Percentiles rank a stretch among this genome's conserved stretches.
Evolutionary conservation across 2,888 invertebrate species (phyloP).

Genomic region (Acronicta psi): DNA sequence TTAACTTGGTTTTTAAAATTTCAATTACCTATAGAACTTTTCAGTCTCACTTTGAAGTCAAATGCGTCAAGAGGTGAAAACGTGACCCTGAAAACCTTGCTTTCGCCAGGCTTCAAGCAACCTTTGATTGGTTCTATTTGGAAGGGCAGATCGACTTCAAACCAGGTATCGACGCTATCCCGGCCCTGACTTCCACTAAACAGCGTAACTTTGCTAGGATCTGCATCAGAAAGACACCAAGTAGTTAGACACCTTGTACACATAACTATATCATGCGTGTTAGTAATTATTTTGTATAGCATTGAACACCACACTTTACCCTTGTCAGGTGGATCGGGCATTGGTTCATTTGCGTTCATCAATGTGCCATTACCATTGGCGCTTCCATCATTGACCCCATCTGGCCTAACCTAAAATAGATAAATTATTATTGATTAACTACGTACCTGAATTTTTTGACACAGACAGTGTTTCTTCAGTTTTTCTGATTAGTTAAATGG

Average conservation of each 20-base stretch:
- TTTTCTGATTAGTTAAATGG: no score
- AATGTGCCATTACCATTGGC: constrained; percentile 14
- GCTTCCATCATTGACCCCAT: not conserved
- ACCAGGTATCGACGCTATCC: constrained; percentile 82
- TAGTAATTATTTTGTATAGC: not conserved
- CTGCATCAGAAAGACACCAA: constrained; percentile 52
- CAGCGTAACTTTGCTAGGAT: constrained; percentile 76
- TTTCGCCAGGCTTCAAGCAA: constrained; percentile 80
- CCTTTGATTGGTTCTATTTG: constrained; percentile 81
- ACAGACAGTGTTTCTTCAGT: no score
- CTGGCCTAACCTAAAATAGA: constrained; percentile 9
- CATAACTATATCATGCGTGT: not conserved
- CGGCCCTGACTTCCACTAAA: constrained; percentile 76
- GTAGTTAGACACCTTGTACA: no score
- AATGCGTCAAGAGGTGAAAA: constrained; percentile 89
- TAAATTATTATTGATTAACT: no score
- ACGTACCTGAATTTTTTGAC: no score
- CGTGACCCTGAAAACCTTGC: constrained; percentile 77
- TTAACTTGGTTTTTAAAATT: not conserved
- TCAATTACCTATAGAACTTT: constrained; percentile 76
- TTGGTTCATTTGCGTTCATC: constrained; percentile 15
- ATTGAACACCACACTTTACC: constrained; percentile 19
- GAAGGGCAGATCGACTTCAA: constrained; percentile 86
- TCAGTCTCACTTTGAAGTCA: constrained; percentile 81
- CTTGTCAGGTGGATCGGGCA: constrained; percentile 17